Evolutionary conservation across 2,888 invertebrate genomes (phyloP).

Genomic region (Troides aeacus): DNA sequence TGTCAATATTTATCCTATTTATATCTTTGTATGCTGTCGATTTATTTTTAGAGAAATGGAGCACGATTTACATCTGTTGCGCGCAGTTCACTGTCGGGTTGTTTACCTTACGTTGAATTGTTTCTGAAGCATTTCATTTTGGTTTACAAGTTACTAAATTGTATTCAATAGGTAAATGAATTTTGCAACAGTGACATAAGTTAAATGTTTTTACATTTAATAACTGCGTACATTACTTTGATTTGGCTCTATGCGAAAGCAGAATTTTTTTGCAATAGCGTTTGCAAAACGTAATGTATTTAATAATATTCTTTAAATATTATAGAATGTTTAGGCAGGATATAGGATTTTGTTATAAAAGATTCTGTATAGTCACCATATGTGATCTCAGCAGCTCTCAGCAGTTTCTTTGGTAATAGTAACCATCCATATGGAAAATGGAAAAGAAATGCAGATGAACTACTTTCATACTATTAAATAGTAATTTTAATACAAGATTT

Average conservation of each 20-base stretch:
- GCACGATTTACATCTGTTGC: conserved; percentile 52
- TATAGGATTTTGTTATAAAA: too few relatives aligned
- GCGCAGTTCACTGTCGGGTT: conserved; percentile 49
- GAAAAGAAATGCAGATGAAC: too few relatives aligned
- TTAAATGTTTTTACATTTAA: neutral
- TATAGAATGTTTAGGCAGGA: too few relatives aligned
- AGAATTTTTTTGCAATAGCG: neutral
- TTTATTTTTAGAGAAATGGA: conserved; percentile 74
- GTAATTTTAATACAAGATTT: too few relatives aligned
- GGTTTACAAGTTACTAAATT: neutral
- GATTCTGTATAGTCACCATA: too few relatives aligned
- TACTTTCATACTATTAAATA: too few relatives aligned
- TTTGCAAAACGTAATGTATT: neutral
- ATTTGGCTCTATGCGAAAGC: neutral
- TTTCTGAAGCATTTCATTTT: neutral
- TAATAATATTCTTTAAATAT: neutral
- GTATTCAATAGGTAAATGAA: neutral
- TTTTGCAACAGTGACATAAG: neutral
- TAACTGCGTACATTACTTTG: neutral
- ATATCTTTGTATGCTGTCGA: conserved; percentile 58
- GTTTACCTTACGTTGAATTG: conserved; percentile 52
- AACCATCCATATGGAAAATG: too few relatives aligned
- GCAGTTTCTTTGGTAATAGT: too few relatives aligned
- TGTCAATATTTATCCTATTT: conserved; percentile 71
- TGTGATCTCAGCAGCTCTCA: too few relatives aligned